These are phyloP conservation scores for Solenodon paradoxus DNA, from an alignment of 2,113 vertebrate genomes.

Conservation along the genomic window DNA sequence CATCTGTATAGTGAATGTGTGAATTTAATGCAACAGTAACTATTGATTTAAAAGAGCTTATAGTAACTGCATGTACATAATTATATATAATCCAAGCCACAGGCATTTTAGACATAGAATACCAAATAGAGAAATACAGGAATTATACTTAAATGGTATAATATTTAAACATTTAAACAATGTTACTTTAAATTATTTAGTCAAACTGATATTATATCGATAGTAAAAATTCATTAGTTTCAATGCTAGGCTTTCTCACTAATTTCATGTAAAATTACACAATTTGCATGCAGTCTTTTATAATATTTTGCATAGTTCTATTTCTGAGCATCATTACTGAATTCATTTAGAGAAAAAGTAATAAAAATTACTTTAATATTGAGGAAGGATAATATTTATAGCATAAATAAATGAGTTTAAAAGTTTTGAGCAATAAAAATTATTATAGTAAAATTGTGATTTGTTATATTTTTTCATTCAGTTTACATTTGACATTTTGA, in stretches of 20 bases:
- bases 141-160: no score
- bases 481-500: background rate
- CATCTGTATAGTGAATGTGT: background rate
- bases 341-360: slow-evolving; percentile 5
- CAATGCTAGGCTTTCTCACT: background rate
- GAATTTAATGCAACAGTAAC: background rate
- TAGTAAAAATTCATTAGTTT: background rate
- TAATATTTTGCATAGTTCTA: background rate
- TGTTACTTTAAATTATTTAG: slow-evolving; percentile 30
- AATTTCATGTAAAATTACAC: background rate
- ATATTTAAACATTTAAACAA: no score
- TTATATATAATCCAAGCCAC: background rate
- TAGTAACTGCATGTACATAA: background rate
- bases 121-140: background rate
- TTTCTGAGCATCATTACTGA: background rate
- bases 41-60: background rate
- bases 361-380: background rate
- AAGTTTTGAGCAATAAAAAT: background rate
- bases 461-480: background rate
- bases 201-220: background rate
- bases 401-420: background rate
- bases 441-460: background rate
- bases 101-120: slow-evolving; percentile 8
- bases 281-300: background rate
- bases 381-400: background rate